Base-by-base conservation (phyloP, 2,797 vertebrate genomes). In the Streptopelia turtur region DNA sequence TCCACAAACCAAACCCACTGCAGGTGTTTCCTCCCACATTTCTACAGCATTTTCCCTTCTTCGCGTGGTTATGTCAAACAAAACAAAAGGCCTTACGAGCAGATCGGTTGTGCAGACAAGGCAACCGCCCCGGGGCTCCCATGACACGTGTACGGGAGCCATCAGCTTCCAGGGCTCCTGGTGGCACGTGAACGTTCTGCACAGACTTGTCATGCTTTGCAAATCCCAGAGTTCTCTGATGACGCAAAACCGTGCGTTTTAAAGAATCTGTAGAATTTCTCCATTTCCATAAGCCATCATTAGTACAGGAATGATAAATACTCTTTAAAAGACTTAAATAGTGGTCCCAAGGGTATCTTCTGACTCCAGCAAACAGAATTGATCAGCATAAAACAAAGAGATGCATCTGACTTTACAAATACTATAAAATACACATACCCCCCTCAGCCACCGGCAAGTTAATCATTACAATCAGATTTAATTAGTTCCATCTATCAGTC, bases 251-350 rank as follows among this genome's bases (percentile, higher is more conserved):
- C 43, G 12, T 52, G 61, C 52, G 65, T 69, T 69, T 91, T 71
- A 39, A 76, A 35, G 49, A 53, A 63, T 31, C 9, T 35, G 25
- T 64, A 77, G 37, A 41, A 78, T n/a, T 52, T 78, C 30, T 76
- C 24, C 16, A 23, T 65, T 91, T 83, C 69, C 47, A 22, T 63
- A 72, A 76, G 47, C 65, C 77, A 47, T 61, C 52, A n/a, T 71
- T 45, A 69, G 25, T 69, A 65, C 28, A 50, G 11, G 91, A 96
- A 96, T 94, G 94, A 78, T 70, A 90, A 84, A 56, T 49, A 74
- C 18, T 77, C 69, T 35, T 56, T 47, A 37, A 37, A 93, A 88
- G 28, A 93, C 68, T 82, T 86, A 50, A 69, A 52, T 1, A 87
- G 31, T 94, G 91, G 90, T 94, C 91, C 94, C 83, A 59, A 61